Evolutionary conservation across 2,888 invertebrate genomes (phyloP).

Genomic region (Argyra leucocephala): DNA sequence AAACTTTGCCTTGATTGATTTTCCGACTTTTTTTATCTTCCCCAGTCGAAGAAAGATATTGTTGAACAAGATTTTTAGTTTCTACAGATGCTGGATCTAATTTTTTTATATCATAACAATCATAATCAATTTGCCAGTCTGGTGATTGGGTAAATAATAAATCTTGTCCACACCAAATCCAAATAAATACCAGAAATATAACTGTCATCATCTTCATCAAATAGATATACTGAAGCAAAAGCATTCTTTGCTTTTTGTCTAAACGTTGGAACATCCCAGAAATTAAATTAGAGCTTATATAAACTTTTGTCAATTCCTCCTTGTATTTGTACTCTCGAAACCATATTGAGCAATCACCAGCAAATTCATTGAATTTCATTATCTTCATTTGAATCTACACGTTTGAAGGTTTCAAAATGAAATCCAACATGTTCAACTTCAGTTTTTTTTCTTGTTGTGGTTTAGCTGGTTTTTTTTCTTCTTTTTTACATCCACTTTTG

Average conservation of each 20-base stretch:
- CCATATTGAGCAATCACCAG: constrained; percentile 95
- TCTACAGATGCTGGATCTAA: constrained; percentile 69
- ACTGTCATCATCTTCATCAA: constrained; percentile 85
- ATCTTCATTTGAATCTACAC: constrained; percentile 93
- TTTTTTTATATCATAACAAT: constrained; percentile 92
- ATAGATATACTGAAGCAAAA: constrained; percentile 87
- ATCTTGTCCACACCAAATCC: constrained; percentile 96
- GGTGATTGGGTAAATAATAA: constrained; percentile 82
- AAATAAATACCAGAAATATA: constrained; percentile 89
- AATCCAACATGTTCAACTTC: constrained; percentile 62
- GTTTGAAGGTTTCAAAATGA: constrained; percentile 94
- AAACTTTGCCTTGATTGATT: constrained; percentile 98
- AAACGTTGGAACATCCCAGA: constrained; percentile 96
- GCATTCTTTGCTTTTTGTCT: constrained; percentile 94
- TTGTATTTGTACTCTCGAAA: constrained; percentile 93
- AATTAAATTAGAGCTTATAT: constrained; percentile 98
- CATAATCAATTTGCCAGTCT: constrained; percentile 96
- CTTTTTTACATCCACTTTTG: constrained; percentile 39
- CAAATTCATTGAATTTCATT: constrained; percentile 80
- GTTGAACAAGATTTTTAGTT: constrained; percentile 75
- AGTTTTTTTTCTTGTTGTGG: constrained; percentile 44
- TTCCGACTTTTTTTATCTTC: constrained; percentile 75
- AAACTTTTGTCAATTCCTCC: constrained; percentile 79
- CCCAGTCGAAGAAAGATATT: constrained; percentile 88
- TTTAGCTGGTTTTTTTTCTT: constrained; percentile 33